A percentile compares a stretch with the other conserved stretches of the same genome.
Evolutionary conservation across 1,140 invertebrate species (phyloP).

Genomic region (Metopolophium dirhodum): DNA sequence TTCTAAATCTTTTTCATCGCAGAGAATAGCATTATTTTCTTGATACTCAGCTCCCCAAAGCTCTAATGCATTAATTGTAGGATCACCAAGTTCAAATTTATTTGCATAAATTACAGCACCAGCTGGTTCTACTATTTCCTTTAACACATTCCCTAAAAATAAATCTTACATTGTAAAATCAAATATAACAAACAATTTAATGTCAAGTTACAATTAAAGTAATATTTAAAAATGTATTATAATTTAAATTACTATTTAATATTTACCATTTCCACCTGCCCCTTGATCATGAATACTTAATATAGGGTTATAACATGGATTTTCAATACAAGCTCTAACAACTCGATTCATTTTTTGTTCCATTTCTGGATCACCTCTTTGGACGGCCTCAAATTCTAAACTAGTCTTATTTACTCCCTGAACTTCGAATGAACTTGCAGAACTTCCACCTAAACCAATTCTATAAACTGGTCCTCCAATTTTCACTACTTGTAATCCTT

Average conservation of each 20-base stretch:
- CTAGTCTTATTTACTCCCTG: constrained; percentile 85
- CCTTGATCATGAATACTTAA: constrained; percentile 95
- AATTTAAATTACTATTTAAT: neutral
- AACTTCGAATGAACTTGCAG: constrained; percentile 89
- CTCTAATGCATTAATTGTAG: constrained; percentile 90
- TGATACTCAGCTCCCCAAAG: constrained; percentile 99
- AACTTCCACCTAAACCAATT: constrained; percentile 96
- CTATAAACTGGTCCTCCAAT: constrained; percentile 95
- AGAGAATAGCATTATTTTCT: constrained; percentile 91
- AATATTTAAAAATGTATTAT: neutral
- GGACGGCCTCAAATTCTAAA: constrained; percentile 94
- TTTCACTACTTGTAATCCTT: constrained; percentile 88
- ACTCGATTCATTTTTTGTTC: constrained; percentile 95
- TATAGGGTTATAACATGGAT: constrained; percentile 84
- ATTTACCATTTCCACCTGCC: constrained; percentile 91
- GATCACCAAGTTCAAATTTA: constrained; percentile 91
- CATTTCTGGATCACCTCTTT: constrained; percentile 98
- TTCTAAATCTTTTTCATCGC: constrained; percentile 70
- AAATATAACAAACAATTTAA: constrained; percentile 3
- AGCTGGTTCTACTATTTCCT: constrained; percentile 92
- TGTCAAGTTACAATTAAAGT: neutral
- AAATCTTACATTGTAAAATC: constrained; percentile 29
- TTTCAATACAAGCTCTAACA: constrained; percentile 89
- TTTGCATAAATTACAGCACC: constrained; percentile 91
- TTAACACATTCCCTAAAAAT: constrained; percentile 86